Evolutionary conservation across 30 jellyfish, hydroid and myxozoan genomes (phyloP), one percentile per base, ranked within the genome.

Genomic region (Pseudorhiza aurosa): DNA sequence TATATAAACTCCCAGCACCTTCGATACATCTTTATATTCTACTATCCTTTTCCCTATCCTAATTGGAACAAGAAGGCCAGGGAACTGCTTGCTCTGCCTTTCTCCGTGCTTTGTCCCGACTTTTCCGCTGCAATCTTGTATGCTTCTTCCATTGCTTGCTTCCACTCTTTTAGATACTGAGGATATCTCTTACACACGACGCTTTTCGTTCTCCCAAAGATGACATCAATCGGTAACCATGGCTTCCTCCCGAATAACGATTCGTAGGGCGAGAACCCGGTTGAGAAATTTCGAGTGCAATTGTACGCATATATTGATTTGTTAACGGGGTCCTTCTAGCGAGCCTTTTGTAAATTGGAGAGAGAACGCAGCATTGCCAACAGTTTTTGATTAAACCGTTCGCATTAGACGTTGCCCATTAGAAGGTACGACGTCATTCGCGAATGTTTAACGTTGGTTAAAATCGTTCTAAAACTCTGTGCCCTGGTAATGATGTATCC

Each of bases 401-500:
- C 86, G 28, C 84, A 46, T 65, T 64, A 44, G 26, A 45, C 91
- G 65, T 80, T 80, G 25, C 85, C 85, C 47, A 31, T 28, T 11
- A 65, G 91, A 32, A 63, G 85, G 47, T 63, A 80, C 11, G 91
- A 77, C 1, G 77, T 40, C 3, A 86, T 80, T 11, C 67, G 37
- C 5, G 86, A 80, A 0, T 29, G 75, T 18, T 15, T 63, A 56
- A 74, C 35, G 37, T 58, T 31, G 31, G 85, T 27, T 7, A 77
- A 24, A 30, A 0, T 80, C 40, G 27, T 80, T 80, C 35, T 58
- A 86, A 39, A 80, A 80, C 49, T 80, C 87, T 4, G 65, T 25
- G 11, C 92, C 92, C 51, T 80, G 85, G 71, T 80, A 77, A 45
- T 80, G 87, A 30, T 63, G 85, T 2, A 64, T 58, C 0, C 65